Percentiles rank a stretch among this genome's conserved stretches.
phyloP scores from a whole-genome alignment of 2,113 vertebrate genomes.

The Rana temporaria region DNA sequence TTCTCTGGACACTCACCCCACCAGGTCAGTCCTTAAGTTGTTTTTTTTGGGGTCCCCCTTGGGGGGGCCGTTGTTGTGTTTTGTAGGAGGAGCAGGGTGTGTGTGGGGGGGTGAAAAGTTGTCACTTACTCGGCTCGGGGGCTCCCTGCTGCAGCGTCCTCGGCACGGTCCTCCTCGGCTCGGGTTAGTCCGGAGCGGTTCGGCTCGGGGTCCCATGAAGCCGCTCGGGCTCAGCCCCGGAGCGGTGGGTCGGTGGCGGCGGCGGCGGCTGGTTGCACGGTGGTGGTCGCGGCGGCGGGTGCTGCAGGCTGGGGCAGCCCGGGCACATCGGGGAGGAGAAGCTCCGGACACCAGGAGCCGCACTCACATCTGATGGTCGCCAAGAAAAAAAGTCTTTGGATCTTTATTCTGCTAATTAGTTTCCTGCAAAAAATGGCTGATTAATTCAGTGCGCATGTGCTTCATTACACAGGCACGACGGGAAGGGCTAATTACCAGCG shows the following conservation, averaged over 20 bases:
- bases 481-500: slow-evolving; percentile 99
- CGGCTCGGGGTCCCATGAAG: slow-evolving; percentile 67
- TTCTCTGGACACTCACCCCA: slow-evolving; percentile 45
- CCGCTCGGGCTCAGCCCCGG: slow-evolving; percentile 67
- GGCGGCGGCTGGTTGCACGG: too few relatives aligned
- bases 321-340: slow-evolving; percentile 79
- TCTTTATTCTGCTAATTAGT: slow-evolving; percentile 99
- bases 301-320: slow-evolving; percentile 61
- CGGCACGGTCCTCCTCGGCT: slow-evolving; percentile 68
- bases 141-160: slow-evolving; percentile 68
- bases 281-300: slow-evolving; percentile 50
- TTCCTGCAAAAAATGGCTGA: slow-evolving; percentile 99
- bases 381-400: slow-evolving; percentile 98
- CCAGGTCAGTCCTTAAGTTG: slow-evolving; percentile 49
- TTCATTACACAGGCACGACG: slow-evolving; percentile 99
- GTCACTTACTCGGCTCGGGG: slow-evolving; percentile 90
- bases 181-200: slow-evolving; percentile 58
- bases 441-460: slow-evolving; percentile 99
- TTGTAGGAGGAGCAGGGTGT: background rate
- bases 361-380: slow-evolving; percentile 94
- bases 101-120: slow-evolving; percentile 69
- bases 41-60: slow-evolving; percentile 54
- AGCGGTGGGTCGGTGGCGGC: slow-evolving; percentile 63
- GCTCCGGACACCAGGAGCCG: slow-evolving; percentile 67
- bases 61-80: slow-evolving; percentile 32